phyloP scores from a whole-genome alignment of 2,797 vertebrate species.

The Schizopygopsis malacanthus region DNA sequence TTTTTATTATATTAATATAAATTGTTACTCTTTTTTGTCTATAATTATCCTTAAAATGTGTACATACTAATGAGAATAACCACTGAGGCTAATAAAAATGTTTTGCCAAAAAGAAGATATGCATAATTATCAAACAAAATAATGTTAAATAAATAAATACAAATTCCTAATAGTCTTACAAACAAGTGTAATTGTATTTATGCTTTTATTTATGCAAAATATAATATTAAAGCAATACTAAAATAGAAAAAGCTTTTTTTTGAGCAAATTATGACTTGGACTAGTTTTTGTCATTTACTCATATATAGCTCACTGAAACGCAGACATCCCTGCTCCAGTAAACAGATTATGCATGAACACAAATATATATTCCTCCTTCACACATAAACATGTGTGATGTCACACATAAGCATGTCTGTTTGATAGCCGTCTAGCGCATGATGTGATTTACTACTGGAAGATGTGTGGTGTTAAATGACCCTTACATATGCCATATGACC shows the following conservation, averaged over 20 bases:
- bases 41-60: background rate
- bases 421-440: background rate
- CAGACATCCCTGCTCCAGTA: background rate
- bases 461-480: constrained; percentile 3
- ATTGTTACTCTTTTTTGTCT: background rate
- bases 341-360: constrained; percentile 2
- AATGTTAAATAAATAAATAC: background rate
- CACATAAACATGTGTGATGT: constrained; percentile 21
- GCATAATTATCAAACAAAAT: background rate
- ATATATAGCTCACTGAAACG: background rate
- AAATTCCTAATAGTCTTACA: background rate
- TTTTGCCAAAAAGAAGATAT: background rate
- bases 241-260: background rate
- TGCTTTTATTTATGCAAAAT: background rate
- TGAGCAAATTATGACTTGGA: background rate
- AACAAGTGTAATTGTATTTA: background rate
- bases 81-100: background rate
- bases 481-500: constrained; percentile 11
- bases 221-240: background rate
- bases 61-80: background rate
- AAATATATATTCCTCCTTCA: constrained; percentile 9
- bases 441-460: background rate
- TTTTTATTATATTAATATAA: background rate
- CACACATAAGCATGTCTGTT: background rate
- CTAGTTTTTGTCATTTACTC: background rate